Conservation (phyloP, 2,888 invertebrate species). For the Dromius quadrimaculatus region DNA sequence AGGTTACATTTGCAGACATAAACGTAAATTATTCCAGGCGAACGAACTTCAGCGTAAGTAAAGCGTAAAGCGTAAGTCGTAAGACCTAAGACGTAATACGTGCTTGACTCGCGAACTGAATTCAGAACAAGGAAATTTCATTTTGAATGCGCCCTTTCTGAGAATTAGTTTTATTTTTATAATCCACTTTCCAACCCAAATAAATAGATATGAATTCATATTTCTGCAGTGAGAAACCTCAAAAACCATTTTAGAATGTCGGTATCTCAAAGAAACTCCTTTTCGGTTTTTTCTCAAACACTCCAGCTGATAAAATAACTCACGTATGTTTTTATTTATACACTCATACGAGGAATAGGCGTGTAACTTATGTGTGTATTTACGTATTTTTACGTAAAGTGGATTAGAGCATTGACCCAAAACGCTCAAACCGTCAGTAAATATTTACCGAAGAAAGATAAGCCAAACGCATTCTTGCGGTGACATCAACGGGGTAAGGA, state of each 20-base stretch:
- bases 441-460: slow-evolving; percentile 42
- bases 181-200: slow-evolving; percentile 10
- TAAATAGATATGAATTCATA: slow-evolving; percentile 31
- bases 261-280: slow-evolving; percentile 16
- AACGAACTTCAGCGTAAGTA: slow-evolving; percentile 27
- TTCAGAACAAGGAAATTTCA: slow-evolving; percentile 31
- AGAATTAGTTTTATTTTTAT: slow-evolving; percentile 34
- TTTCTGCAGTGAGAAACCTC: no score
- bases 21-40: slow-evolving; percentile 46
- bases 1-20: slow-evolving; percentile 45
- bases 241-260: no score
- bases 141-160: slow-evolving; percentile 31
- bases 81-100: slow-evolving; percentile 12
- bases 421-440: slow-evolving; percentile 41
- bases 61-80: slow-evolving; percentile 16
- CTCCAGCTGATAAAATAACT: slow-evolving; percentile 37
- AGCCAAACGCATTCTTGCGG: not conserved
- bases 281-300: slow-evolving; percentile 14
- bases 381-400: slow-evolving; percentile 51
- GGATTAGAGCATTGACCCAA: slow-evolving; percentile 50
- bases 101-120: slow-evolving; percentile 20
- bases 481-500: slow-evolving; percentile 19
- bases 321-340: slow-evolving; percentile 37
- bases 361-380: slow-evolving; percentile 27
- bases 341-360: slow-evolving; percentile 9